phyloP scores from a whole-genome alignment of 1,140 invertebrate species.

The Drosophila orosa region DNA sequence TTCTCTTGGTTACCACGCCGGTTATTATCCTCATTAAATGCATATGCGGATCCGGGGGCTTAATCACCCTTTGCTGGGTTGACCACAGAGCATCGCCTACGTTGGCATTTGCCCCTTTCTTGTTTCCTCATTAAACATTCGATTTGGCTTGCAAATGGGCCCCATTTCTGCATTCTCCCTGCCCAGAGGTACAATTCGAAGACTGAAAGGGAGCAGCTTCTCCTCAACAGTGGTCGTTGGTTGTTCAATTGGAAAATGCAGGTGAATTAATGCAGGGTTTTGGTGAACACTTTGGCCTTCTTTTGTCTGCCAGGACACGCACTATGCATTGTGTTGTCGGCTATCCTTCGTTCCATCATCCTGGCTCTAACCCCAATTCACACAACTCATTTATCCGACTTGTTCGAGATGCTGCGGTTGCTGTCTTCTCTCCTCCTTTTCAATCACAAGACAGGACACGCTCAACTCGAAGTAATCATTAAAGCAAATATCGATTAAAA shows the following conservation, averaged over 20 bases:
- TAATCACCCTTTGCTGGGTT: conserved; percentile 8
- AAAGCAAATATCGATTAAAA: background rate
- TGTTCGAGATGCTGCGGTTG: conserved; percentile 6
- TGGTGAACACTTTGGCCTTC: conserved; percentile 15
- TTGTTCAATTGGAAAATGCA: conserved; percentile 41
- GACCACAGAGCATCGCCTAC: conserved; percentile 18
- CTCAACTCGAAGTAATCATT: background rate
- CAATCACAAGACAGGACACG: background rate
- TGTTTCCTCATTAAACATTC: conserved; percentile 49
- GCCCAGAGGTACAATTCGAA: background rate
- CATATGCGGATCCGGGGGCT: conserved; percentile 3
- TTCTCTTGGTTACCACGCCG: background rate
- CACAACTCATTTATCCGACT: conserved; percentile 42
- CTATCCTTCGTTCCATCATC: conserved; percentile 21
- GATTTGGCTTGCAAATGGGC: conserved; percentile 51
- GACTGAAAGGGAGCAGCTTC: background rate
- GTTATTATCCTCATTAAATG: conserved; percentile 26
- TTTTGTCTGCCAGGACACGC: conserved; percentile 7
- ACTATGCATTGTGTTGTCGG: conserved; percentile 3
- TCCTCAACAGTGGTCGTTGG: conserved; percentile 5
- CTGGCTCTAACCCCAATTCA: conserved; percentile 18
- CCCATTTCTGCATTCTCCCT: conserved; percentile 3
- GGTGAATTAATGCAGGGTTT: conserved; percentile 38
- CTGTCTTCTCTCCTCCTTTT: background rate
- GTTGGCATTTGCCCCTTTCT: conserved; percentile 25